These are phyloP conservation scores for Sternotherus odoratus DNA, from an alignment of 2,797 vertebrate genomes.

Conservation along the genomic window DNA sequence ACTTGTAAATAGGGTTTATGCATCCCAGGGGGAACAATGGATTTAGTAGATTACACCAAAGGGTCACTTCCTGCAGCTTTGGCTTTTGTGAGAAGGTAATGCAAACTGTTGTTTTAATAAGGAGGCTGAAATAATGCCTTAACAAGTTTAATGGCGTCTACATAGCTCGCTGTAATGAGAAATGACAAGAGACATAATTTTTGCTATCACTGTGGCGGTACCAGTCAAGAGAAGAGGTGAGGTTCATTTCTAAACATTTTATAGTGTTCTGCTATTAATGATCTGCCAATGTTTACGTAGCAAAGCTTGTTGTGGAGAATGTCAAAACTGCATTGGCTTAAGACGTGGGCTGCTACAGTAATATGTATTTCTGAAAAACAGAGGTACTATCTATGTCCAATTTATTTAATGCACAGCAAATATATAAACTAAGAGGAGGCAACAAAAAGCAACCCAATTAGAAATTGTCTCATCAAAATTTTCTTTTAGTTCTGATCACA, in stretches of 20 bases:
- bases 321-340: not conserved
- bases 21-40: no score
- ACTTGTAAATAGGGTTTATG: not conserved
- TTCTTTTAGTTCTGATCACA: not conserved
- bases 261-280: not conserved
- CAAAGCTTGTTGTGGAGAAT: not conserved
- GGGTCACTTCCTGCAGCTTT: not conserved
- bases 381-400: not conserved
- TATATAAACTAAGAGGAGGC: not conserved
- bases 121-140: not conserved
- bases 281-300: not conserved
- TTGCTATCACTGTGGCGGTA: not conserved
- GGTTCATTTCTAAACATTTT: not conserved
- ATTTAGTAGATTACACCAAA: no score
- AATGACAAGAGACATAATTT: not conserved
- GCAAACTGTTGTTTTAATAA: not conserved
- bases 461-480: not conserved
- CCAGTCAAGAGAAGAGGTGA: fast-evolving
- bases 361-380: not conserved
- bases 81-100: not conserved
- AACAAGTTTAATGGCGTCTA: not conserved
- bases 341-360: not conserved
- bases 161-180: not conserved
- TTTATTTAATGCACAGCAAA: not conserved
- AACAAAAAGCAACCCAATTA: not conserved